Conservation (phyloP, 2,888 invertebrate genomes). For the Epinotia brunnichana region DNA sequence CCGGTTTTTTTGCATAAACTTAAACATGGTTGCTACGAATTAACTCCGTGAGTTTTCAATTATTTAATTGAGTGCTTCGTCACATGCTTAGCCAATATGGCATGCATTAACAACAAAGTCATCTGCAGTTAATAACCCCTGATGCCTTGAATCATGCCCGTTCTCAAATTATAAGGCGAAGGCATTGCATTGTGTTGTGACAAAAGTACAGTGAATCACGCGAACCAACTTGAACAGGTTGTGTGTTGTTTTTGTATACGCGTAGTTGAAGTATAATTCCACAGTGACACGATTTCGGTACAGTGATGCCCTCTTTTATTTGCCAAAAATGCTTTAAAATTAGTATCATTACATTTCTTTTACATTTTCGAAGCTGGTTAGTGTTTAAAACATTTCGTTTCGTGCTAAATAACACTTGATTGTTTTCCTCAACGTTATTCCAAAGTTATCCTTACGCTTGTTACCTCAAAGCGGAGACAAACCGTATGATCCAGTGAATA, state of each 20-base stretch:
- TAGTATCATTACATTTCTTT: background rate
- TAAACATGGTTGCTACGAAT: too few species aligned
- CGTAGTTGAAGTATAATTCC: background rate
- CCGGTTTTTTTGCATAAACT: too few species aligned
- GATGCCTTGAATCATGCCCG: too few species aligned
- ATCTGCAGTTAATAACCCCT: too few species aligned
- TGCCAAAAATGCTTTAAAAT: background rate
- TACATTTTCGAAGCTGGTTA: slow-evolving; percentile 8
- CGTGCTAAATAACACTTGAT: background rate
- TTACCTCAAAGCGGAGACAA: background rate
- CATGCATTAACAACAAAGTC: too few species aligned
- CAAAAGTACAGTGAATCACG: background rate
- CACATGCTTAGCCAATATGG: too few species aligned
- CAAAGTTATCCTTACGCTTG: slow-evolving; percentile 5
- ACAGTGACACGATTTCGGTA: background rate
- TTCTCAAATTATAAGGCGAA: too few species aligned
- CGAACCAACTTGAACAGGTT: background rate
- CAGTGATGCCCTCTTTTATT: background rate
- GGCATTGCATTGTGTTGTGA: too few species aligned
- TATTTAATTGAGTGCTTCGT: too few species aligned
- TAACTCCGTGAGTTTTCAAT: too few species aligned
- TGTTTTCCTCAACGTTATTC: slow-evolving; percentile 13
- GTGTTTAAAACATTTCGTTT: background rate
- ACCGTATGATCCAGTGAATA: slow-evolving; percentile 9
- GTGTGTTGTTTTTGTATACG: background rate